phyloP scores from a whole-genome alignment of 2,888 invertebrate genomes.

The Meiosimyza platycephala region DNA sequence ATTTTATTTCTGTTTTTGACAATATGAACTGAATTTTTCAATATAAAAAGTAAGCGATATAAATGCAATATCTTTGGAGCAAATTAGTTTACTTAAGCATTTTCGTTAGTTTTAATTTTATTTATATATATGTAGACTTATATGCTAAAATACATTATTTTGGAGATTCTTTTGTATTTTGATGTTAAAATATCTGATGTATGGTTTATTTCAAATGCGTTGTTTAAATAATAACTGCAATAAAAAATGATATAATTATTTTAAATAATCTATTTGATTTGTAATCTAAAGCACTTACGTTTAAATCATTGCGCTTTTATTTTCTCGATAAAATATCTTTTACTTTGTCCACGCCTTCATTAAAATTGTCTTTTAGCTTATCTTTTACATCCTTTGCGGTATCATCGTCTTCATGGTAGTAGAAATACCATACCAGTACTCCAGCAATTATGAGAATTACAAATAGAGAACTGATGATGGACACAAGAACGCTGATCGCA shows the following conservation, averaged over 20 bases:
- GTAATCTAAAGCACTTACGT: neutral
- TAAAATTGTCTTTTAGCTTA: slow-evolving; percentile 33
- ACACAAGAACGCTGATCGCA: slow-evolving; percentile 57
- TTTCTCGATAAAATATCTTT: slow-evolving; percentile 45
- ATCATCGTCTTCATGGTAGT: slow-evolving; percentile 53
- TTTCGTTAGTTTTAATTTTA: neutral
- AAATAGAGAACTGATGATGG: slow-evolving; percentile 57
- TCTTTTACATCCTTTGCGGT: slow-evolving; percentile 32
- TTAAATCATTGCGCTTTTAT: neutral
- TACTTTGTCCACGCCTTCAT: slow-evolving; percentile 48
- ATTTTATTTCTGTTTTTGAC: no score
- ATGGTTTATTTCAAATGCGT: no score
- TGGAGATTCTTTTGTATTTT: neutral
- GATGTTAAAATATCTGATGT: no score
- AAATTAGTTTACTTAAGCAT: neutral
- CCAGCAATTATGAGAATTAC: slow-evolving; percentile 57
- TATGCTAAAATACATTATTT: slow-evolving; percentile 8
- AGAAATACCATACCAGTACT: slow-evolving; percentile 55
- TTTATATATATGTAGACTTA: neutral
- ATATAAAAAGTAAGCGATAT: neutral
- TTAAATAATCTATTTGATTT: no score
- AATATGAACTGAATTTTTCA: neutral
- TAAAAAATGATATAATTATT: no score
- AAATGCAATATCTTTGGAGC: slow-evolving; percentile 27
- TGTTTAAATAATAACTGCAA: no score